phyloP scores from a whole-genome alignment of 2,113 vertebrate genomes.

The Xiphophorus hellerii region DNA sequence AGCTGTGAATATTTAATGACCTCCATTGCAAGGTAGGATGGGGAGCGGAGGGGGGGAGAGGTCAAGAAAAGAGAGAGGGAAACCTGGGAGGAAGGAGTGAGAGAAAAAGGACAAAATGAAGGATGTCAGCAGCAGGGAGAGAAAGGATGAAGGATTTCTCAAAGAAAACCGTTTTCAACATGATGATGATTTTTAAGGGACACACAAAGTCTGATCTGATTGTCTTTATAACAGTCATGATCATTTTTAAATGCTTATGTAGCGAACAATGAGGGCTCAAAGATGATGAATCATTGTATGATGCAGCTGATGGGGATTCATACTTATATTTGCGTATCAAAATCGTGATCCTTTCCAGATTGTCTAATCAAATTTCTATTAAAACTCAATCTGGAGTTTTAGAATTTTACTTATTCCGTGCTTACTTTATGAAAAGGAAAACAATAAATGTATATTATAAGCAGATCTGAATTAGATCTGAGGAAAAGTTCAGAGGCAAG shows the following conservation, averaged over 20 bases:
- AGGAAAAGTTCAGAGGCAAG: too few species aligned
- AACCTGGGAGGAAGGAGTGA: slow-evolving; percentile 2
- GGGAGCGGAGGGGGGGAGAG: slow-evolving; percentile 22
- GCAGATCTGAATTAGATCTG: too few species aligned
- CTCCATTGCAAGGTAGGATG: slow-evolving; percentile 59
- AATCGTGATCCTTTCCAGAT: not conserved
- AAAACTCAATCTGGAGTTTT: not conserved
- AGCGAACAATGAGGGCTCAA: not conserved
- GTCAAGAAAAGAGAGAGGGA: slow-evolving; percentile 15
- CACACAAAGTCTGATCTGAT: not conserved
- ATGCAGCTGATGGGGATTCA: not conserved
- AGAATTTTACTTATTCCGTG: not conserved
- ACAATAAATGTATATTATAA: too few species aligned
- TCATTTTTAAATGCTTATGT: not conserved
- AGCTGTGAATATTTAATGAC: slow-evolving; percentile 84
- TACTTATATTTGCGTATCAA: not conserved
- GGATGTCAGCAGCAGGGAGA: not conserved
- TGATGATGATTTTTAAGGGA: not conserved
- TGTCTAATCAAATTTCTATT: not conserved
- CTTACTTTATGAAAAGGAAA: too few species aligned
- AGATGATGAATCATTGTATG: not conserved
- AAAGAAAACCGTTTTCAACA: not conserved
- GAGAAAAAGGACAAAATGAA: not conserved
- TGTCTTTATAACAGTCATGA: not conserved
- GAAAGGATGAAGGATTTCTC: not conserved